phyloP scores from a whole-genome alignment of 2,113 vertebrate species.

The Elaphurus davidianus region DNA sequence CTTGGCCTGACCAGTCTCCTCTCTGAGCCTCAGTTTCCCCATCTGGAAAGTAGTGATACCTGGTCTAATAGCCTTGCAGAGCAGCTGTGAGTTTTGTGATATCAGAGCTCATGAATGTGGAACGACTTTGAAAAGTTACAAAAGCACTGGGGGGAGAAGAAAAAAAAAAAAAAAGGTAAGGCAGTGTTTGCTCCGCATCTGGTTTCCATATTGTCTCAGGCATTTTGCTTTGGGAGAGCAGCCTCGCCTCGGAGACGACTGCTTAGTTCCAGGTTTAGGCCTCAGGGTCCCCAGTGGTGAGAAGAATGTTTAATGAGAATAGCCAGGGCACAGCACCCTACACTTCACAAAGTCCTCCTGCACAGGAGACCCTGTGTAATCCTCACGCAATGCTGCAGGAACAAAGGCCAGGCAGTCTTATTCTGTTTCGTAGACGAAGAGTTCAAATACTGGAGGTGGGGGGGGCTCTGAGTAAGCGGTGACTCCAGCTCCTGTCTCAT shows the following conservation, averaged over 20 bases:
- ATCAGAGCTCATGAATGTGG: slow-evolving; percentile 61
- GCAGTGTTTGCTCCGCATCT: slow-evolving; percentile 45
- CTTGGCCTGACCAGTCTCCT: neutral
- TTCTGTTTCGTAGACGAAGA: rapidly evolving
- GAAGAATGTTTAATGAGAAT: slow-evolving; percentile 56
- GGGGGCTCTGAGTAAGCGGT: neutral
- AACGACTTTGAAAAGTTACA: slow-evolving; percentile 62
- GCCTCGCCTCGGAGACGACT: neutral
- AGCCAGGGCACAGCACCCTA: slow-evolving; percentile 29
- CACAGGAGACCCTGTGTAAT: neutral
- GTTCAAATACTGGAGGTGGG: rapidly evolving
- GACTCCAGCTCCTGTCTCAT: neutral
- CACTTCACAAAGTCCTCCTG: neutral
- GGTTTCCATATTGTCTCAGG: slow-evolving; percentile 68
- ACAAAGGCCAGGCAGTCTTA: rapidly evolving
- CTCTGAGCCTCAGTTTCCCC: slow-evolving; percentile 61
- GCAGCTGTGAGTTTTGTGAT: slow-evolving; percentile 51
- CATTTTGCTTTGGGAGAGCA: slow-evolving; percentile 41
- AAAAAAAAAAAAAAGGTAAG: neutral
- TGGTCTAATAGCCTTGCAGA: neutral
- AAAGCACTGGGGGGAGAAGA: neutral
- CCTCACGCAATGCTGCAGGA: rapidly evolving
- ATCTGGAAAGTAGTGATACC: neutral
- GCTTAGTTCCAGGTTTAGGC: slow-evolving; percentile 38
- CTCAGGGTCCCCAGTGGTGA: slow-evolving; percentile 34